phyloP scores from a whole-genome alignment of 2,113 vertebrate genomes.

The Vidua chalybeata region DNA sequence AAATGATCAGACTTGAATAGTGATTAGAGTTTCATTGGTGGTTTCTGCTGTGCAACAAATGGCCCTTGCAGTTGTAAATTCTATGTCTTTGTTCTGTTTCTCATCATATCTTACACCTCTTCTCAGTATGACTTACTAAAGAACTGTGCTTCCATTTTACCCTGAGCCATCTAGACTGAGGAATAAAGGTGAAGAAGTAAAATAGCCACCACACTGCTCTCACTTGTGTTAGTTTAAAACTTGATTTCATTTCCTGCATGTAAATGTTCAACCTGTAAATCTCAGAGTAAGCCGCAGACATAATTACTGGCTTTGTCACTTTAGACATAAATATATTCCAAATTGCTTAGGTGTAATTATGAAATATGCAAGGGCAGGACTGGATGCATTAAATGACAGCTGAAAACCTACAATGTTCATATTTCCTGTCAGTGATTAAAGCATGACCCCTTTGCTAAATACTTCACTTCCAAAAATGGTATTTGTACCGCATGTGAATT shows the following conservation, averaged over 20 bases:
- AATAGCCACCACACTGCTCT: constrained; percentile 34
- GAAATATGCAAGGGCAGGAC: constrained; percentile 57
- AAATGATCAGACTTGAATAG: constrained; percentile 18
- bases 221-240: constrained; percentile 50
- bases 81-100: constrained; percentile 41
- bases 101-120: background rate
- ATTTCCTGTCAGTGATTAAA: constrained; percentile 56
- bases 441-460: constrained; percentile 13
- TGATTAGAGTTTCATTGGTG: background rate
- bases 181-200: constrained; percentile 64
- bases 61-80: background rate
- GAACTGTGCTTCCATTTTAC: constrained; percentile 25
- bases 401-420: constrained; percentile 28
- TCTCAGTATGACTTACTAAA: background rate
- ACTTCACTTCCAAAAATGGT: background rate
- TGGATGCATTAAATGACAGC: constrained; percentile 53
- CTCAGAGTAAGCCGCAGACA: constrained; percentile 18
- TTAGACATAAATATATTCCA: constrained; percentile 59
- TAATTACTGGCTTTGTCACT: constrained; percentile 61
- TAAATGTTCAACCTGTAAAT: constrained; percentile 54
- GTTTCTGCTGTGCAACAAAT: constrained; percentile 36
- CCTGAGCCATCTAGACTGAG: constrained; percentile 23
- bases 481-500: background rate
- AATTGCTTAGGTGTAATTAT: constrained; percentile 55
- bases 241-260: constrained; percentile 34